Evolutionary conservation across 1,140 invertebrate genomes (phyloP), one percentile per base, ranked within the genome.

Genomic region (Asbolus verrucosus): DNA sequence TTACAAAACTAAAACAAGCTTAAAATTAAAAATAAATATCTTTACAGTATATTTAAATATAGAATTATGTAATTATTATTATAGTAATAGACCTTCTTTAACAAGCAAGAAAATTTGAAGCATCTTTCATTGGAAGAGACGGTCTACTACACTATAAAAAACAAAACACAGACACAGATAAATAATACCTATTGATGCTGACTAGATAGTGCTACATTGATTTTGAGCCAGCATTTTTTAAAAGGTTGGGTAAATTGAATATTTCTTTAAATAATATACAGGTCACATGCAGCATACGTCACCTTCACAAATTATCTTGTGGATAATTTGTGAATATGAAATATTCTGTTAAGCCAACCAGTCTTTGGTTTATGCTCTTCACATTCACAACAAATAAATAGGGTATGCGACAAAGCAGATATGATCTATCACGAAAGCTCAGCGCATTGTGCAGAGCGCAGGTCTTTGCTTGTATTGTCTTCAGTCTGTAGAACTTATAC

Each of bases 401-500:
- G 60, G 71, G 54, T 76, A 77, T 71, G 74, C 75, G 77, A 78
- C 74, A 74, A 79, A 79, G 78, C 77, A 73, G 73, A 79, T 81
- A 79, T 79, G 77, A 73, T 78, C 79, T 79, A 81, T 79, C 76
- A 81, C 75, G 75, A 78, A 79, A 79, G 79, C 78, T 76, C 72
- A 75, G 71, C 70, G 71, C 73, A 74, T 69, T 74, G 76, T 77
- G 76, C 74, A 77, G 73, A 76, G 74, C 76, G 76, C 78, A 79
- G 76, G 77, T 80, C 76, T 73, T 73, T 75, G 73, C 77, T 76
- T 77, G 76, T 81, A 81, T 81, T 81, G 79, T 81, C 79, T 78
- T 80, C 79, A 81, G 79, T 81, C 79, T 80, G 77, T 78, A 73
- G 69, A 79, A 80, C 77, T 79, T 77, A 79, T 80, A 76, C 77